phyloP scores from a whole-genome alignment of 2,113 vertebrate genomes.

The Cinclus mexicanus region DNA sequence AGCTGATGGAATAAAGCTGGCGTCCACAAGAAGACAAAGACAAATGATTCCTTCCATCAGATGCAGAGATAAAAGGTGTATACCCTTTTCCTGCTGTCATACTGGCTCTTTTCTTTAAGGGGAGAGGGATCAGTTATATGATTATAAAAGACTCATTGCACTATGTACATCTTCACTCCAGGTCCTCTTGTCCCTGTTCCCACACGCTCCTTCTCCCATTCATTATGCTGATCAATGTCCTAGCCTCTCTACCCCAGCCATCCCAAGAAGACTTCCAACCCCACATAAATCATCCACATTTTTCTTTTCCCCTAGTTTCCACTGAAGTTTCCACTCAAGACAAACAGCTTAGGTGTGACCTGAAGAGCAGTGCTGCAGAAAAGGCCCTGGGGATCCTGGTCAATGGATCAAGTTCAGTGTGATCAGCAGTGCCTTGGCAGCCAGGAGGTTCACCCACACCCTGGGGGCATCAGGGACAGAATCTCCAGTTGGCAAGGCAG shows the following conservation, averaged over 20 bases:
- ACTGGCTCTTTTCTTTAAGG: background rate
- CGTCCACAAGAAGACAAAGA: rapidly evolving
- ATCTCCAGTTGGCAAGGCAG: background rate
- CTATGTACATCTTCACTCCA: background rate
- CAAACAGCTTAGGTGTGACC: background rate
- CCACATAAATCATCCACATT: background rate
- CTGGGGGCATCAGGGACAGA: background rate
- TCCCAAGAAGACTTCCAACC: background rate
- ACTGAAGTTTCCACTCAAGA: background rate
- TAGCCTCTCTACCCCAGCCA: background rate
- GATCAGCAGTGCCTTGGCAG: background rate
- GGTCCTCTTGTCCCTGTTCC: background rate
- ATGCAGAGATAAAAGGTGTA: background rate
- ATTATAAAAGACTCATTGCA: background rate
- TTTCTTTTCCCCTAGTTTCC: background rate
- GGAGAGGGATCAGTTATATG: background rate
- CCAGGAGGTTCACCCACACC: rapidly evolving
- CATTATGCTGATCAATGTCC: background rate
- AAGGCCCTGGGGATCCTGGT: background rate
- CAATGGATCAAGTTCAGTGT: background rate
- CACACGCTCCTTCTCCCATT: background rate
- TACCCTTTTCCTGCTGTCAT: background rate
- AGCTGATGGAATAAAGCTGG: background rate
- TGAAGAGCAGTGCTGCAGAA: background rate
- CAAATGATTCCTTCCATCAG: background rate